Percentiles rank a stretch among this genome's conserved stretches.
These are phyloP conservation scores for Capreolus pygargus DNA, from an alignment of 2,113 vertebrate species.

Conservation along the genomic window DNA sequence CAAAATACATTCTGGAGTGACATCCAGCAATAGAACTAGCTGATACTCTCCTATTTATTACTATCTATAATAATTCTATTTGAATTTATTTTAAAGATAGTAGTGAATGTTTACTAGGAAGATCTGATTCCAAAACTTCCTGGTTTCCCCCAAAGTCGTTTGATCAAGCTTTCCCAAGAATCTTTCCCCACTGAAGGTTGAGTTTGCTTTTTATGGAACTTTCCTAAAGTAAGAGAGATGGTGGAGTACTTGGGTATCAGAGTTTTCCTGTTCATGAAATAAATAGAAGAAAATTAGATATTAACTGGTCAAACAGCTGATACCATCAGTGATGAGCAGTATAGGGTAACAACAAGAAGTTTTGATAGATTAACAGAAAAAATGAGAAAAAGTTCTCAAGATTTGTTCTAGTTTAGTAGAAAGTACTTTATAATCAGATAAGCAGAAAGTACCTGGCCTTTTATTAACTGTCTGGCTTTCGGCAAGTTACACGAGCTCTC, in stretches of 20 bases:
- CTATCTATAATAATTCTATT: background rate
- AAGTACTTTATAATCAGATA: background rate
- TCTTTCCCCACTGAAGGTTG: background rate
- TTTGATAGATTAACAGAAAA: background rate
- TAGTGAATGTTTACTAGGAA: background rate
- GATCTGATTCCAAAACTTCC: background rate
- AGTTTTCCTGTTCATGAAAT: background rate
- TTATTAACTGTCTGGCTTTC: background rate
- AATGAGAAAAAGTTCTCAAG: background rate
- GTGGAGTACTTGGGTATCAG: background rate
- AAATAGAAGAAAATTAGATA: background rate
- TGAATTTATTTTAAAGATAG: background rate
- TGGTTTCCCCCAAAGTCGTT: background rate
- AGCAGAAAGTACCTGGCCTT: background rate
- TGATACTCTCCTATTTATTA: background rate
- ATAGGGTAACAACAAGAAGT: background rate
- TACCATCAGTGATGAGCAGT: background rate
- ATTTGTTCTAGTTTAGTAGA: background rate
- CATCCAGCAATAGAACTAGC: background rate
- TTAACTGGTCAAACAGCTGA: background rate
- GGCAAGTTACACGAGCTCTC: background rate
- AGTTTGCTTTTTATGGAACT: background rate
- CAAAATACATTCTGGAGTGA: background rate
- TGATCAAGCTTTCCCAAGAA: background rate
- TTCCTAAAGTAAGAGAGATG: background rate